Evolutionary conservation across 1,140 invertebrate species (phyloP).

Genomic region (Lepidurus apus): DNA sequence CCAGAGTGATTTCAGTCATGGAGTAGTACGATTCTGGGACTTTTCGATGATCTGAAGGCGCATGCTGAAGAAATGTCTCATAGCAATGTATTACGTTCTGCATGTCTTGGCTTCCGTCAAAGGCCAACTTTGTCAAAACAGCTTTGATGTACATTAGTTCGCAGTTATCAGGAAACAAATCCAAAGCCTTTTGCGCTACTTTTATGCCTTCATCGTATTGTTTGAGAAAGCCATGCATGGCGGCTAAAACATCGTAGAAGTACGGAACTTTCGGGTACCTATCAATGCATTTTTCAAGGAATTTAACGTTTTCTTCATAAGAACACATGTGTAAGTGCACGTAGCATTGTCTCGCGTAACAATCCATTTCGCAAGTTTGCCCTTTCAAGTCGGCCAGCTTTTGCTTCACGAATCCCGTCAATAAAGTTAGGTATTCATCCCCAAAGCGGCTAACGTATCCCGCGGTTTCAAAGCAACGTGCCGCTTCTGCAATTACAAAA

Average conservation of each 20-base stretch:
- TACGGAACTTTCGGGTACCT: background rate
- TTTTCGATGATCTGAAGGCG: background rate
- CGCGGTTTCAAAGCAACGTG: background rate
- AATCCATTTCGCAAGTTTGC: background rate
- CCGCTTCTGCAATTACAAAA: background rate
- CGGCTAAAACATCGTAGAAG: background rate
- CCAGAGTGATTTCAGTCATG: background rate
- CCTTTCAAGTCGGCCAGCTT: background rate
- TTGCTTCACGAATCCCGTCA: background rate
- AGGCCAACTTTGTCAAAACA: background rate
- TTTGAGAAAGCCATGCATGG: background rate
- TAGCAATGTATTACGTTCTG: background rate
- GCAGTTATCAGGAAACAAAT: background rate
- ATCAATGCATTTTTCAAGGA: background rate
- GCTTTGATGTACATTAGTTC: background rate
- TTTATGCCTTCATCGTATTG: background rate
- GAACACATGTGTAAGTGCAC: background rate
- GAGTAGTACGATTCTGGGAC: background rate
- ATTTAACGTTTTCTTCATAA: background rate
- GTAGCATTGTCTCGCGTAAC: background rate
- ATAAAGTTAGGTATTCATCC: no score
- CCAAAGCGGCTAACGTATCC: no score
- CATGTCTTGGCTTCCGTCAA: background rate
- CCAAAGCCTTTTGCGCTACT: background rate
- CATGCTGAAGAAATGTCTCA: background rate